phyloP scores from a whole-genome alignment of 1,140 invertebrate species.

The Leptoteleia sp. region DNA sequence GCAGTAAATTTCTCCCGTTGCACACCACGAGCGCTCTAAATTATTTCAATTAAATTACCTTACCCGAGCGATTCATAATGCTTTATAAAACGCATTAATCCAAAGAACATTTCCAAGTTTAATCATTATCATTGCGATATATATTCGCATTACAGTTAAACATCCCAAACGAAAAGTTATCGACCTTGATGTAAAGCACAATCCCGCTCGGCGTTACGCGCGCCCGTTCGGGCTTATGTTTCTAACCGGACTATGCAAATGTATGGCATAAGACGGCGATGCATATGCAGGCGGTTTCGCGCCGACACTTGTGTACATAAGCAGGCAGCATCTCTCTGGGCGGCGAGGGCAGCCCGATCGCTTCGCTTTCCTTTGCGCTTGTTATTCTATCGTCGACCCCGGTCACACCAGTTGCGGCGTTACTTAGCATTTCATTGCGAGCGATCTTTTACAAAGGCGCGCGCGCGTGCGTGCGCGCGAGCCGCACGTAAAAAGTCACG shows the following conservation, averaged over 20 bases:
- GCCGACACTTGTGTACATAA: constrained; percentile 13
- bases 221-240: too few relatives aligned
- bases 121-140: too few relatives aligned
- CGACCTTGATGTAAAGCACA: too few relatives aligned
- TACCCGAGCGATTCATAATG: too few relatives aligned
- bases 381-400: constrained; percentile 49
- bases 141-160: too few relatives aligned
- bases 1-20: too few relatives aligned
- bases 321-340: constrained; percentile 24
- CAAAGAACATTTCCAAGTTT: too few relatives aligned
- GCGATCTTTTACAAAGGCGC: constrained; percentile 42
- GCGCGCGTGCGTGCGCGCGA: constrained; percentile 38
- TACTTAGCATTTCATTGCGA: constrained; percentile 55
- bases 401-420: constrained; percentile 50
- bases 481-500: constrained; percentile 59
- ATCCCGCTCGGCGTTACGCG: too few relatives aligned
- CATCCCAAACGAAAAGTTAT: too few relatives aligned
- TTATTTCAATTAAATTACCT: too few relatives aligned
- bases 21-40: too few relatives aligned
- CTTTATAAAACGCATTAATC: too few relatives aligned
- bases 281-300: constrained; percentile 3
- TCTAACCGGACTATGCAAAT: constrained; percentile 12
- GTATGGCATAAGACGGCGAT: constrained; percentile 2
- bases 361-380: constrained; percentile 54
- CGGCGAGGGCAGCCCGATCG: constrained; percentile 27